Evolutionary conservation across 2,888 invertebrate species (phyloP).

Genomic region (Cartodere bifasciata): DNA sequence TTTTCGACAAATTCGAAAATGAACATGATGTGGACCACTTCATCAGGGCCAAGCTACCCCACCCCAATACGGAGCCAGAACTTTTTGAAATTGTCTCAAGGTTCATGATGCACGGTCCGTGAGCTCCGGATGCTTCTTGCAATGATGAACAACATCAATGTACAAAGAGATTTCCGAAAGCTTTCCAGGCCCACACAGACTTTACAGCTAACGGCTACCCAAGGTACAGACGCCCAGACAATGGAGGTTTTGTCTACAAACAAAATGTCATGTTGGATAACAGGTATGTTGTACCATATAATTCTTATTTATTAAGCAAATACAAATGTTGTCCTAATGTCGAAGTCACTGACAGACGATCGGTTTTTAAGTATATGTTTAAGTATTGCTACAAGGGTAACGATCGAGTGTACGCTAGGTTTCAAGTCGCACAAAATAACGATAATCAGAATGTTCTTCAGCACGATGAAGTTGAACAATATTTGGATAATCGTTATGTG

Average conservation of each 20-base stretch:
- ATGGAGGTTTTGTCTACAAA: constrained; percentile 6
- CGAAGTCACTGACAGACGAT: constrained; percentile 17
- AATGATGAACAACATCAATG: constrained; percentile 1
- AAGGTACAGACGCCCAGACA: constrained; percentile 17
- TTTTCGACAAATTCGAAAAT: constrained; percentile 3
- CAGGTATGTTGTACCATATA: constrained; percentile 24
- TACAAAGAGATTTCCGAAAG: constrained; percentile 7
- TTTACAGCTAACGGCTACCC: constrained; percentile 21
- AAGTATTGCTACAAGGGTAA: constrained; percentile 17
- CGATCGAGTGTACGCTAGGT: neutral
- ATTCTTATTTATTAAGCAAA: constrained; percentile 14
- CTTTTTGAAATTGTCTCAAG: constrained; percentile 5
- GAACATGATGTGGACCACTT: constrained; percentile 6
- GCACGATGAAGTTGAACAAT: too few species aligned
- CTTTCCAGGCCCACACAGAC: neutral
- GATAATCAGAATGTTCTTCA: too few species aligned
- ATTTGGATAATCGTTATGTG: too few species aligned
- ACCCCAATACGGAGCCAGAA: neutral
- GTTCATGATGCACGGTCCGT: constrained; percentile 8
- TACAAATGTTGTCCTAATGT: constrained; percentile 24
- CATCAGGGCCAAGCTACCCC: constrained; percentile 5
- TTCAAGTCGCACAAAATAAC: neutral
- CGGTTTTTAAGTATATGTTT: constrained; percentile 21
- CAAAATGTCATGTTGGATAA: constrained; percentile 20
- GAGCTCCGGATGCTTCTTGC: constrained; percentile 4